Evolutionary conservation across 2,888 invertebrate species (phyloP).

Genomic region (Apantesis nais): DNA sequence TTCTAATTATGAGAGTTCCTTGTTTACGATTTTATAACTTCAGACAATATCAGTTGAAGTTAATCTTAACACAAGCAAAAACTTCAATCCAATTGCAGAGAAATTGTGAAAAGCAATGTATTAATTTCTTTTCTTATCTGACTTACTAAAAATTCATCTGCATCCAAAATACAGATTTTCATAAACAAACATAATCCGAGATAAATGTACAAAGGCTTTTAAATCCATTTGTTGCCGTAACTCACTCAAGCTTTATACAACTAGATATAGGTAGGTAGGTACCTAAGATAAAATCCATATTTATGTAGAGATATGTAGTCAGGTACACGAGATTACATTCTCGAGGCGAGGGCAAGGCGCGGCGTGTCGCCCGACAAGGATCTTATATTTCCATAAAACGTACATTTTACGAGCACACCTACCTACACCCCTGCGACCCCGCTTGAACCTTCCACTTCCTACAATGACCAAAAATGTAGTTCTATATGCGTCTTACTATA

Average conservation of each 20-base stretch:
- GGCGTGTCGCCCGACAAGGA: slow-evolving; percentile 68
- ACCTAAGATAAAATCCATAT: slow-evolving; percentile 42
- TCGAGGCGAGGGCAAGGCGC: slow-evolving; percentile 58
- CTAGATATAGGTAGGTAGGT: slow-evolving; percentile 14
- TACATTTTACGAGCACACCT: slow-evolving; percentile 71
- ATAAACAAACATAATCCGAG: background rate
- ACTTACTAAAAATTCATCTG: background rate
- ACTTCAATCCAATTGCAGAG: background rate
- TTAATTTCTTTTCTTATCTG: background rate
- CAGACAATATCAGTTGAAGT: background rate
- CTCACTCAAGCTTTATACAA: background rate
- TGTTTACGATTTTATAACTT: too few species aligned
- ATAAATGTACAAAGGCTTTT: background rate
- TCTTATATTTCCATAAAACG: slow-evolving; percentile 81
- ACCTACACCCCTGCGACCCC: slow-evolving; percentile 57
- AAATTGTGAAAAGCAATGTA: background rate
- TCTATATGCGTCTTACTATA: slow-evolving; percentile 16
- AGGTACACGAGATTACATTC: slow-evolving; percentile 66
- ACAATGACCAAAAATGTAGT: slow-evolving; percentile 53
- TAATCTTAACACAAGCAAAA: background rate
- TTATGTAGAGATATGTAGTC: slow-evolving; percentile 50
- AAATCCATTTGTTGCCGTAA: slow-evolving; percentile 1
- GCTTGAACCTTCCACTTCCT: slow-evolving; percentile 39
- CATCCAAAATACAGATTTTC: background rate
- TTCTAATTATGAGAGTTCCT: too few species aligned